Evolutionary conservation across 2,113 vertebrate genomes (phyloP).

Genomic region (Phylloscopus trochilus): DNA sequence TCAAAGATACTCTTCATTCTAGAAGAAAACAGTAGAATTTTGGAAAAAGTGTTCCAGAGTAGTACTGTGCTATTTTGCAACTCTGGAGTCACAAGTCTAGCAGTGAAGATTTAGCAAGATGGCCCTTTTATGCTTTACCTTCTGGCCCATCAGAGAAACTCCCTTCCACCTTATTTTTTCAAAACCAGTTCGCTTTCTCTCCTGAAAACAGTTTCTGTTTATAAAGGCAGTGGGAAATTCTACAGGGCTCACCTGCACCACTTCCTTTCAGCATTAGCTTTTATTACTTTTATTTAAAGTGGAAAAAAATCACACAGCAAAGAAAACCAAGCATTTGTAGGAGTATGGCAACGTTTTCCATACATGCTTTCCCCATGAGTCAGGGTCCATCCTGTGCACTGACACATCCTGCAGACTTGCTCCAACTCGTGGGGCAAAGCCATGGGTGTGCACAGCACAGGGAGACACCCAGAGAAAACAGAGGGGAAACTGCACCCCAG

Average conservation of each 20-base stretch:
- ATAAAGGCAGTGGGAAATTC: neutral
- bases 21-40: neutral
- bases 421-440: neutral
- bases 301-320: neutral
- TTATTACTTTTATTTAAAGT: constrained; percentile 12
- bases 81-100: neutral
- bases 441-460: neutral
- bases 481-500: neutral
- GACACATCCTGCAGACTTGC: constrained; percentile 40
- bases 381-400: constrained; percentile 29
- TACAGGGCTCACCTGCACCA: neutral
- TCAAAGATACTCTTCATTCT: neutral
- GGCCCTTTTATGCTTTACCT: neutral
- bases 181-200: neutral
- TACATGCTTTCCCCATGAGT: constrained; percentile 20
- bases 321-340: neutral
- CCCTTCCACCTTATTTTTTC: neutral
- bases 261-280: constrained; percentile 14
- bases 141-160: neutral
- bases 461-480: neutral
- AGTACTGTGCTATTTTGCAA: neutral
- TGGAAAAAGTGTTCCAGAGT: neutral
- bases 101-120: neutral
- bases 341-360: neutral
- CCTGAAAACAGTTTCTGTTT: neutral